phyloP scores from a whole-genome alignment of 2,888 invertebrate genomes.

The Agriopis marginaria region DNA sequence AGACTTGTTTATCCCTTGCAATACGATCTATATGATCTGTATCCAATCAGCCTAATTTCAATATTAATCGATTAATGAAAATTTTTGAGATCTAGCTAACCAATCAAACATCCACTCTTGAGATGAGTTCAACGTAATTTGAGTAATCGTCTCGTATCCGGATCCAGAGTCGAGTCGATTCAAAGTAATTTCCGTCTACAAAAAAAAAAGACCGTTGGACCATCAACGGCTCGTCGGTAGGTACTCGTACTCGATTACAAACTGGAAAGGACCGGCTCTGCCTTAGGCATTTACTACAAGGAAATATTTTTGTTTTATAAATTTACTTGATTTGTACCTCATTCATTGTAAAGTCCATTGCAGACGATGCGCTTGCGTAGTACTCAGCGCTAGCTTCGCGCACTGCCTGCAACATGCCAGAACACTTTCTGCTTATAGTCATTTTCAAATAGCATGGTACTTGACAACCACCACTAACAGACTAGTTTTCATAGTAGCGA shows the following conservation, averaged over 20 bases:
- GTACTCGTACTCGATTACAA: constrained; percentile 39
- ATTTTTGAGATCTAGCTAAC: constrained; percentile 5
- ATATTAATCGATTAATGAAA: constrained; percentile 13
- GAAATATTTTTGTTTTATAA: constrained; percentile 7
- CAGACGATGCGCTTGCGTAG: no score
- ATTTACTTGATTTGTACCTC: not conserved
- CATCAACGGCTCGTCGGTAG: constrained; percentile 54
- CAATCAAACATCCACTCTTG: constrained; percentile 23
- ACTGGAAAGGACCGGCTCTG: constrained; percentile 32
- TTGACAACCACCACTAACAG: no score
- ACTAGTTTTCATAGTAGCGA: no score
- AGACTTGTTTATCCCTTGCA: no score
- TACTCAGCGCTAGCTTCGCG: no score
- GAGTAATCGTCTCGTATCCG: constrained; percentile 54
- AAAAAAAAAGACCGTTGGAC: constrained; percentile 68
- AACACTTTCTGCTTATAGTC: no score
- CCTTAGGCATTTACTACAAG: constrained; percentile 8
- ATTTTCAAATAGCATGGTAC: no score
- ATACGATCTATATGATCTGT: no score
- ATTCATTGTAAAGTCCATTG: no score
- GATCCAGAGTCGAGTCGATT: constrained; percentile 60
- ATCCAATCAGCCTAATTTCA: not conserved
- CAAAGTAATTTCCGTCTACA: constrained; percentile 70
- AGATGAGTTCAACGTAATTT: constrained; percentile 42
- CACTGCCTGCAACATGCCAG: no score